Percentiles rank a stretch among this genome's conserved stretches.
Conservation (phyloP, 2,797 vertebrate genomes). For the Squalus acanthias region DNA sequence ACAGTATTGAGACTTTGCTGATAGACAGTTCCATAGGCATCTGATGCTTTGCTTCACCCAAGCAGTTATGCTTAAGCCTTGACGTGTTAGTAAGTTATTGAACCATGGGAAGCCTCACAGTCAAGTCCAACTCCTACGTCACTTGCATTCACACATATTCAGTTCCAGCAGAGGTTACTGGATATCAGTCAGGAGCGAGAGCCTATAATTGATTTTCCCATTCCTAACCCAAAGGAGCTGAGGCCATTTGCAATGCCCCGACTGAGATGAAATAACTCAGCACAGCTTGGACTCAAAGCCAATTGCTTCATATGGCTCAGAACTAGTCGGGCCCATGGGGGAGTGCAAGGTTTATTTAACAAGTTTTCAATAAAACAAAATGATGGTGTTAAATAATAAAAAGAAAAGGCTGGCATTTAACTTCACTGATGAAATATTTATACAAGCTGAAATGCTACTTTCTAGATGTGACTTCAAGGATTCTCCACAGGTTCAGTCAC, state of each 20-base stretch:
- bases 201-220: slow-evolving; percentile 4
- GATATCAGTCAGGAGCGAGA: background rate
- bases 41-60: background rate
- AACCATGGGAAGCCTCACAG: background rate
- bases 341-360: background rate
- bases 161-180: background rate
- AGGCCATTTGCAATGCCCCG: background rate
- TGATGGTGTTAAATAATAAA: background rate
- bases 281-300: background rate
- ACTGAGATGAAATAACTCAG: background rate
- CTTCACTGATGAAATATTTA: background rate
- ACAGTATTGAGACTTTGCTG: background rate
- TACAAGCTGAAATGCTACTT: background rate
- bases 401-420: background rate
- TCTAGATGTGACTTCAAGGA: background rate
- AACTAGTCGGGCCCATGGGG: background rate
- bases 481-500: background rate
- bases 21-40: background rate
- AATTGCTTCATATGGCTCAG: background rate
- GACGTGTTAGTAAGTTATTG: background rate
- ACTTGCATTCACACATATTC: background rate
- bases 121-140: too few species aligned
- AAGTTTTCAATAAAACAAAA: background rate
- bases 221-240: background rate
- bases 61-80: background rate